phyloP scores from a whole-genome alignment of 1,140 invertebrate genomes.

The Drosophila bocqueti region DNA sequence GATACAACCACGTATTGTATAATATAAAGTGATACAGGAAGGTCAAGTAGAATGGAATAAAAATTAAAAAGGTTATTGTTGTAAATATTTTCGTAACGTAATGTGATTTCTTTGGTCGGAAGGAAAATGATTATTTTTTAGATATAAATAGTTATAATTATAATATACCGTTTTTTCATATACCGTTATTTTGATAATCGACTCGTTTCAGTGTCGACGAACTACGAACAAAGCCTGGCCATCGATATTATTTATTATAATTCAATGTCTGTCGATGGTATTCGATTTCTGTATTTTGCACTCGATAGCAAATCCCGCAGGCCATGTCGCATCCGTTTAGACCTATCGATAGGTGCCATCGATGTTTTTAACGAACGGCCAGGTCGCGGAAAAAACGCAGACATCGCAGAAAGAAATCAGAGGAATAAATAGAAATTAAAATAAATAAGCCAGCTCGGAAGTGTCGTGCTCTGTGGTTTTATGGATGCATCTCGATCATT shows the following conservation, averaged over 20 bases:
- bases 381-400: slow-evolving; percentile 59
- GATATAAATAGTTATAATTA: too few relatives aligned
- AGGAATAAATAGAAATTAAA: slow-evolving; percentile 58
- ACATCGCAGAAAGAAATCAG: slow-evolving; percentile 60
- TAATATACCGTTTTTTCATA: too few relatives aligned
- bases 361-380: slow-evolving; percentile 17
- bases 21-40: background rate
- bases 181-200: too few relatives aligned
- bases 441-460: slow-evolving; percentile 40
- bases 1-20: background rate
- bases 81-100: too few relatives aligned
- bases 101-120: background rate
- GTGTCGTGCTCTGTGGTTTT: slow-evolving; percentile 56
- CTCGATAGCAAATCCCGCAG: background rate
- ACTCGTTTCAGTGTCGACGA: background rate
- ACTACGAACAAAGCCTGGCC: too few relatives aligned
- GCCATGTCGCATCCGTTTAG: background rate
- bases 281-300: background rate
- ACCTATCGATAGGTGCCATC: slow-evolving; percentile 14
- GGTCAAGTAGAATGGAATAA: background rate
- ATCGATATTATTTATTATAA: background rate
- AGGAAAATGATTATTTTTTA: too few relatives aligned
- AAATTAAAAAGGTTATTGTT: too few relatives aligned
- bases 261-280: background rate
- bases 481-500: slow-evolving; percentile 46